Evolutionary conservation across 2,113 vertebrate genomes (phyloP).

Genomic region (Mesembrinibis cayennensis): DNA sequence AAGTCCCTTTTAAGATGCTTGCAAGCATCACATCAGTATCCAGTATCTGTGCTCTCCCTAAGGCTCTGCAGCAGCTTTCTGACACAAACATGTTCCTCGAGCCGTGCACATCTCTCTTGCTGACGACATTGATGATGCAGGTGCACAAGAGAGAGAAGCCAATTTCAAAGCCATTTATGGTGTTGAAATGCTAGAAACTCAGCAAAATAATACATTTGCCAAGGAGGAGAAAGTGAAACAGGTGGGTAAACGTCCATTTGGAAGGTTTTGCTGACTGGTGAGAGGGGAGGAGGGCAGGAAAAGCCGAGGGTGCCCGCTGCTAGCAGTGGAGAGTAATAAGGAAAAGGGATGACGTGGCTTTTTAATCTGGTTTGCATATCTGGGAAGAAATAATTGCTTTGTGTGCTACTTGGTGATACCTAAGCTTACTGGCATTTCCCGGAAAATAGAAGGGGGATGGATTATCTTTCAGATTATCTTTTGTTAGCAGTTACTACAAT

Average conservation of each 20-base stretch:
- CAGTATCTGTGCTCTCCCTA: slow-evolving; percentile 29
- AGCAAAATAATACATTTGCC: slow-evolving; percentile 22
- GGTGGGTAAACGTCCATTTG: slow-evolving; percentile 17
- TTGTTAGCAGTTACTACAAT: background rate
- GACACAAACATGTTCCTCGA: slow-evolving; percentile 23
- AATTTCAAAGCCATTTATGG: slow-evolving; percentile 64
- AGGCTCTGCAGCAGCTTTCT: slow-evolving; percentile 38
- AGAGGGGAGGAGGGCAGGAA: background rate
- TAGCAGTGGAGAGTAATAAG: background rate
- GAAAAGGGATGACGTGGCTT: slow-evolving; percentile 9
- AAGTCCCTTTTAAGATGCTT: slow-evolving; percentile 32
- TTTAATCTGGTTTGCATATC: slow-evolving; percentile 30
- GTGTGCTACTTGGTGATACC: background rate
- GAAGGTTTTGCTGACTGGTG: background rate
- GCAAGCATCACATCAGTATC: slow-evolving; percentile 20
- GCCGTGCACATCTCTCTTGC: slow-evolving; percentile 48
- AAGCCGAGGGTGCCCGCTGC: background rate
- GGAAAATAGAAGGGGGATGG: background rate
- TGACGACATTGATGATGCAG: slow-evolving; percentile 65
- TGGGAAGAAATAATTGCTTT: slow-evolving; percentile 2
- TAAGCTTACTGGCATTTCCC: slow-evolving; percentile 1
- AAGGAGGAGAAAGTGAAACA: slow-evolving; percentile 36
- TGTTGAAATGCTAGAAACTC: slow-evolving; percentile 26
- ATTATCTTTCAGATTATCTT: background rate
- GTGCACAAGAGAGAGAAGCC: slow-evolving; percentile 51